Evolutionary conservation across 1,140 invertebrate species (phyloP).

Genomic region (Tachypleus tridentatus): DNA sequence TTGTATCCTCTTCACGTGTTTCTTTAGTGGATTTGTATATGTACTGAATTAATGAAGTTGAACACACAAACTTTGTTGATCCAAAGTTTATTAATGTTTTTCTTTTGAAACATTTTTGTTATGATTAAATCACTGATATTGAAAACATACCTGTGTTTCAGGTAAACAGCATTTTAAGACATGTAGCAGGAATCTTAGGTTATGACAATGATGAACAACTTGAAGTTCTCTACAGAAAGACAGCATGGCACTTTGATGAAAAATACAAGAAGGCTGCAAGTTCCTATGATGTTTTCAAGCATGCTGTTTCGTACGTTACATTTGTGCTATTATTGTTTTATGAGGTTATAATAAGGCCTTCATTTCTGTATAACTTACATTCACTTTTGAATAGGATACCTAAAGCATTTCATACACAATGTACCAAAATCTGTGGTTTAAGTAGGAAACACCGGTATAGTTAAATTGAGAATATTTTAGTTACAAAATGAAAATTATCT

Average conservation of each 20-base stretch:
- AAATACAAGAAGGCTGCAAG: constrained; percentile 93
- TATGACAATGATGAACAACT: constrained; percentile 84
- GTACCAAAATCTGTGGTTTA: no score
- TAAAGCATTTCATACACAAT: no score
- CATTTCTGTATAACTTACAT: no score
- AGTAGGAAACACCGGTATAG: no score
- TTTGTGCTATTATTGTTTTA: constrained; percentile 4
- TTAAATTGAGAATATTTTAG: no score
- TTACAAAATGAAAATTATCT: no score
- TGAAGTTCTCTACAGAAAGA: constrained; percentile 90
- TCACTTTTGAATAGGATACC: no score
- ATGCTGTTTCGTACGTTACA: constrained; percentile 76
- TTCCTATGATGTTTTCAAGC: constrained; percentile 97
- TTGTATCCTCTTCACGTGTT: no score
- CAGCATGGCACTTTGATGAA: constrained; percentile 98
- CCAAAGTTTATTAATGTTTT: constrained; percentile 1
- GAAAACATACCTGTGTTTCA: constrained; percentile 6
- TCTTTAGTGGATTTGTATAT: no score
- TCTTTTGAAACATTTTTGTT: constrained; percentile 5
- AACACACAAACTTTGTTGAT: constrained; percentile 1
- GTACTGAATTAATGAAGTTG: no score
- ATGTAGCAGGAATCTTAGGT: constrained; percentile 87
- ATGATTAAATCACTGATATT: neutral
- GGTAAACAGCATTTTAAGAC: constrained; percentile 86
- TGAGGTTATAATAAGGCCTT: no score